Base-by-base conservation (phyloP, 2,888 invertebrate genomes). In the Leucophenga montana region DNA sequence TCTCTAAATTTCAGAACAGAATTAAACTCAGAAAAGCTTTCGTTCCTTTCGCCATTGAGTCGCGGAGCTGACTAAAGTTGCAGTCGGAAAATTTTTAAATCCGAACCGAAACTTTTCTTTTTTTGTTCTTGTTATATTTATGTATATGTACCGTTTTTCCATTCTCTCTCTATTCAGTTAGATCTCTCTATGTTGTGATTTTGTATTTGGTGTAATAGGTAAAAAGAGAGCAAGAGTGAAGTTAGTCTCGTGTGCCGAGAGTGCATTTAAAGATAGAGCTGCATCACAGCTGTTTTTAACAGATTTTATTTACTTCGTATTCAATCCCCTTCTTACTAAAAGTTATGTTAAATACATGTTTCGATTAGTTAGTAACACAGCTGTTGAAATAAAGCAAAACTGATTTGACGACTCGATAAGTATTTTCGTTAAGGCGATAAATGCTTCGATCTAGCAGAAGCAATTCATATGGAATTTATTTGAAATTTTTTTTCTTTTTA, bases 51-150 rank as follows among this genome's bases (percentile, higher is more conserved):
- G 74, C 75, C 71, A 74, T 75, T 75, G 79, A 75, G 77, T 77
- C 75, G 79, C 79, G 79, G 77, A 76, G 73, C 77, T 68, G 73
- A 83, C 82, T 83, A 70, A 83, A 78, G 75, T 77, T 74, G 68
- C 65, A 65, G 13, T 65, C n/a, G 39, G 39, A 39, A 39, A 39
- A 39, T 39, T 33, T 33, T 3, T 33, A 33, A 33, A 33, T 5
- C 33, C 33, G 33, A 33, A 33, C 4, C 8, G 8, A 33, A 33
- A 33, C 33, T 33, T 33, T 33, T 33, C 33, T 33, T 33, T 8
- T 5, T 3, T 50, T n/a, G 50, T 16, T 50, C 18, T 54, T 54
- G 54, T 20, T 13, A n/a, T n/a, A n/a, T n/a, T 20, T 18, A 14
- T 14, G 18, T 27, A 8, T 27, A 1, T 22, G 8, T 8, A 6